Evolutionary conservation across 2,888 invertebrate species (phyloP).

Genomic region (Blastobasis adustella): DNA sequence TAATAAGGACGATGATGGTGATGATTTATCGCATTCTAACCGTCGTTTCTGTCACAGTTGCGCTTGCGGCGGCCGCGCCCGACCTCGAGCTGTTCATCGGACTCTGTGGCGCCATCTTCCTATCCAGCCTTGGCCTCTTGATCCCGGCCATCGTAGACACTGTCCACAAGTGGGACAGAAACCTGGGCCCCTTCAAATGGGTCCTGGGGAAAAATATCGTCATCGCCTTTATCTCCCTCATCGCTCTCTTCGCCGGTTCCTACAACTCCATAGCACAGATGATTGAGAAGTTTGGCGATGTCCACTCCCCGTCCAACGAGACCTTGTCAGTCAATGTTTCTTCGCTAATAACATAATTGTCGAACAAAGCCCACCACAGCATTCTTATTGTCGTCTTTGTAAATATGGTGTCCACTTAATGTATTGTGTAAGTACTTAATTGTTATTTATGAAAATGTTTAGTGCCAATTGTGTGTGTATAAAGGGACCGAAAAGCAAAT

Average conservation of each 20-base stretch:
- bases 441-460: too few species aligned
- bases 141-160: slow-evolving; percentile 85
- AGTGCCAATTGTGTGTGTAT: too few species aligned
- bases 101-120: slow-evolving; percentile 86
- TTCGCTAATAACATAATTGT: too few species aligned
- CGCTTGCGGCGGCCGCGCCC: slow-evolving; percentile 85
- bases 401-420: too few species aligned
- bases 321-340: too few species aligned
- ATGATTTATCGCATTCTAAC: neutral
- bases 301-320: neutral
- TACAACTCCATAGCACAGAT: slow-evolving; percentile 52
- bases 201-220: slow-evolving; percentile 80
- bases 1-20: neutral
- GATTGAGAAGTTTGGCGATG: slow-evolving; percentile 34
- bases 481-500: too few species aligned
- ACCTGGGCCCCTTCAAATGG: slow-evolving; percentile 80
- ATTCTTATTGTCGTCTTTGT: too few species aligned
- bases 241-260: slow-evolving; percentile 58
- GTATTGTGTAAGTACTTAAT: too few species aligned
- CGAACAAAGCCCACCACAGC: too few species aligned
- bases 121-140: slow-evolving; percentile 82
- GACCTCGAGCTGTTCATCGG: slow-evolving; percentile 90
- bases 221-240: slow-evolving; percentile 44
- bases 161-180: slow-evolving; percentile 78
- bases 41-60: slow-evolving; percentile 67